A percentile compares a stretch with the other conserved stretches of the same genome.
Conservation (phyloP, 2,113 vertebrate genomes). For the Acrocephalus kingi region DNA sequence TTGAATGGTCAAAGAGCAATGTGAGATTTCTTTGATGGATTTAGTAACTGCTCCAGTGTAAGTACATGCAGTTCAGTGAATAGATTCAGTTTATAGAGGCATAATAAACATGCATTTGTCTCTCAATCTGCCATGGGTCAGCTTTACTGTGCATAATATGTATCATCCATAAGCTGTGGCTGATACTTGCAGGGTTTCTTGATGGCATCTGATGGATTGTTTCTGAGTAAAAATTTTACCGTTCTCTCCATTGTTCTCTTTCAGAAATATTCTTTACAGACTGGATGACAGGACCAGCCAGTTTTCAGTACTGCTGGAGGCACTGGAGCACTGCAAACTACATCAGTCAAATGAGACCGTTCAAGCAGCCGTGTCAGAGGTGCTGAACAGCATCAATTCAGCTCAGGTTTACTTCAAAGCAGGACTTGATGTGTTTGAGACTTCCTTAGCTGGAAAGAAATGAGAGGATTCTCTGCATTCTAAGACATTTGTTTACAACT, state of each 20-base stretch:
- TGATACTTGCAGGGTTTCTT: not conserved
- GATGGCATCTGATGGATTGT: constrained; percentile 12
- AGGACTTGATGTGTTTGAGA: constrained; percentile 88
- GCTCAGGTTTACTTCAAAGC: constrained; percentile 86
- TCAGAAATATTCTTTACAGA: constrained; percentile 90
- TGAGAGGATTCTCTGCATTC: constrained; percentile 70
- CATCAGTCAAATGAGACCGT: constrained; percentile 79
- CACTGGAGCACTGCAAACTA: constrained; percentile 70
- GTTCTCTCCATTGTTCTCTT: constrained; percentile 54
- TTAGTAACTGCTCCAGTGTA: not conserved
- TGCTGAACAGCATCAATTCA: constrained; percentile 84
- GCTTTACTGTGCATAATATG: not conserved
- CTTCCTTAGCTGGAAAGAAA: constrained; percentile 71
- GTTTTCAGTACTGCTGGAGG: constrained; percentile 85
- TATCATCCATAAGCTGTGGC: not conserved
- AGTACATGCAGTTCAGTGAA: not conserved
- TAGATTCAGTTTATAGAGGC: not conserved
- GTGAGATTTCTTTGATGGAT: not conserved
- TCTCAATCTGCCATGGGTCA: not conserved
- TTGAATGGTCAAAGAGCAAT: not conserved
- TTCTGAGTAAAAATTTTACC: constrained; percentile 8
- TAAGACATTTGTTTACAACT: constrained; percentile 72
- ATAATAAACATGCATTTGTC: constrained; percentile 10
- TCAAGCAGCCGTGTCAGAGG: constrained; percentile 74
- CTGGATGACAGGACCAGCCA: constrained; percentile 78